Conservation (phyloP, 1,140 invertebrate genomes). For the Gonatopus flavifemur region DNA sequence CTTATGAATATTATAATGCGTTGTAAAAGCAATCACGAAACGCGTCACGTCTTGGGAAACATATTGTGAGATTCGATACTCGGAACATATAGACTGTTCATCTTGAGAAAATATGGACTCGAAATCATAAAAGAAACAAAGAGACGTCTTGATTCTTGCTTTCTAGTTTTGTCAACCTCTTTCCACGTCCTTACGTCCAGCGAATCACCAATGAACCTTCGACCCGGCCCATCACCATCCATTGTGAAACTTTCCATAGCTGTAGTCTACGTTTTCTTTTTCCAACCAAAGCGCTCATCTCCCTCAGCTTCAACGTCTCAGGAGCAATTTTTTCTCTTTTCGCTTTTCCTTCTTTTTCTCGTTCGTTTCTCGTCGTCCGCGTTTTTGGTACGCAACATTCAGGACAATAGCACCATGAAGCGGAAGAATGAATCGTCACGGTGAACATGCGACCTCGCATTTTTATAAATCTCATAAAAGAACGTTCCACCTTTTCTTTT, state of each 20-base stretch:
- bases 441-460: constrained; percentile 11
- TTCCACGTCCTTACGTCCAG: constrained; percentile 23
- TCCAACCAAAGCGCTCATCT: neutral
- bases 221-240: constrained; percentile 26
- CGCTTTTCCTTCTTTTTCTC: neutral
- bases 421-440: constrained; percentile 14
- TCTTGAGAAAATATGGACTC: too few relatives aligned
- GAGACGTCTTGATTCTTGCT: constrained; percentile 1
- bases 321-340: neutral
- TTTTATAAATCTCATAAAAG: constrained; percentile 18
- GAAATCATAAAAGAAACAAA: too few relatives aligned
- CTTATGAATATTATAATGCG: too few relatives aligned
- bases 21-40: too few relatives aligned
- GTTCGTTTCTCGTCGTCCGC: constrained; percentile 11
- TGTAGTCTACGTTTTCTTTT: neutral
- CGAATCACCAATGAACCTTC: constrained; percentile 39
- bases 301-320: neutral
- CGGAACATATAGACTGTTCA: too few relatives aligned
- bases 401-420: constrained; percentile 20
- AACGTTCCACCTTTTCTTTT: neutral
- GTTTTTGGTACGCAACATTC: constrained; percentile 23
- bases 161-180: constrained; percentile 17
- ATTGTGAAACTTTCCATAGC: constrained; percentile 27
- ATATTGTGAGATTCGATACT: too few relatives aligned
- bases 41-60: too few relatives aligned